Conservation (phyloP, 1,140 invertebrate genomes). For the Macrotrachela quadricornifera region DNA sequence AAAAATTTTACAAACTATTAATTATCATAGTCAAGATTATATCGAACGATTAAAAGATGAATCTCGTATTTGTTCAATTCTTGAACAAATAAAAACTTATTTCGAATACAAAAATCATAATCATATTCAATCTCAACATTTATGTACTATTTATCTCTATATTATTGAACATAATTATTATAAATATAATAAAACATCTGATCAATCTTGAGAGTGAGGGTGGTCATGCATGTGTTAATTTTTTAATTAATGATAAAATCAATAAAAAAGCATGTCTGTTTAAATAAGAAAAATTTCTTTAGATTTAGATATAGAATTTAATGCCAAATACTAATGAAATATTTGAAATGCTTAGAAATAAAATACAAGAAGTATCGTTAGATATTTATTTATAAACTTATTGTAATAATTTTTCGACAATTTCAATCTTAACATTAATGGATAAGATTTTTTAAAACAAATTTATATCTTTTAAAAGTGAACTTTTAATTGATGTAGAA, state of each 20-base stretch:
- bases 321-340: conserved; percentile 82
- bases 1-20: no score
- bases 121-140: conserved; percentile 26
- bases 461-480: no score
- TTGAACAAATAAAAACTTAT: no score
- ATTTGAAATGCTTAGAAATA: conserved; percentile 64
- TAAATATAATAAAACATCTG: conserved; percentile 40
- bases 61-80: no score
- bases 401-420: conserved; percentile 43
- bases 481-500: no score
- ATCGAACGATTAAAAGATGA: no score
- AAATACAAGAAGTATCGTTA: conserved; percentile 88
- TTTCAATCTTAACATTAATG: conserved; percentile 58
- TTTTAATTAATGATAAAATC: conserved; percentile 98
- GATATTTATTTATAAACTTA: conserved; percentile 85
- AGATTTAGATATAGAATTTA: conserved; percentile 54
- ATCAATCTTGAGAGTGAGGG: conserved; percentile 87
- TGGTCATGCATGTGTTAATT: conserved; percentile 77
- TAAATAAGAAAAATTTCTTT: no score
- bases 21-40: no score
- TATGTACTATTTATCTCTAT: conserved; percentile 79
- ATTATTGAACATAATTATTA: conserved; percentile 96
- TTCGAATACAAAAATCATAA: no score
- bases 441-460: conserved; percentile 39
- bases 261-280: conserved; percentile 58